Evolutionary conservation across 37 sponge, comb jelly and placozoan genomes (phyloP).

Genomic region (Ephydatia muelleri): DNA sequence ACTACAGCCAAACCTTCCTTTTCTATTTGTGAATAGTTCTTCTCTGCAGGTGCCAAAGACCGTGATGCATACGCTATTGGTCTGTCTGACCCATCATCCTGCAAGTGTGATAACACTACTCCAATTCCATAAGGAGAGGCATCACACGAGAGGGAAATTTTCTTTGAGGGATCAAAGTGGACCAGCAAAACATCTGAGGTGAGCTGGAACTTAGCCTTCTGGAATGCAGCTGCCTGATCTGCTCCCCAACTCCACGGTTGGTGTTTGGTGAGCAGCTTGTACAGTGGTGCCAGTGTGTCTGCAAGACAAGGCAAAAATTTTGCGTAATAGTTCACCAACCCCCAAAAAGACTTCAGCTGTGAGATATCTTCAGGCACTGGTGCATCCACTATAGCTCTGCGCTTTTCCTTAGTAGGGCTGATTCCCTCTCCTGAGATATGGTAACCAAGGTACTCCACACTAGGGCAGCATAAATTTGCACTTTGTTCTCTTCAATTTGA

Average conservation of each 20-base stretch:
- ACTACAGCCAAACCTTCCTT: background rate
- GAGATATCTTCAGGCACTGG: conserved; percentile 7
- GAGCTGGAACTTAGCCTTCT: background rate
- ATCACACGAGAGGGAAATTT: background rate
- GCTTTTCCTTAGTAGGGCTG: background rate
- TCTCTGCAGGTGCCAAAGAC: background rate
- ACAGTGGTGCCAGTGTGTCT: background rate
- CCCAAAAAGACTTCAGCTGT: conserved; percentile 13
- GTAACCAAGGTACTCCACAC: conserved; percentile 42
- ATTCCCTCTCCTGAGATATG: conserved; percentile 10
- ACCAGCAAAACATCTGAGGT: background rate
- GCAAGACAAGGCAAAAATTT: conserved; percentile 21
- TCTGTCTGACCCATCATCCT: background rate
- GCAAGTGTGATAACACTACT: background rate
- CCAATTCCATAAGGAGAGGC: conserved; percentile 5
- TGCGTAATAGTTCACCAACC: conserved; percentile 36
- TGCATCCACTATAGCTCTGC: conserved; percentile 18
- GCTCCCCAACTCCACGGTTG: background rate
- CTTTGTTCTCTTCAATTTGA: conserved; percentile 37
- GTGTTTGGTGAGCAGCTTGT: conserved; percentile 9
- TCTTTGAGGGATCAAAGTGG: background rate
- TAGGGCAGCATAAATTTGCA: conserved; percentile 24
- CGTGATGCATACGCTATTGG: conserved; percentile 6
- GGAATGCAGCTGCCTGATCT: background rate
- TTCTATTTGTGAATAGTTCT: conserved; percentile 29